These are phyloP conservation scores for Prinia subflava DNA, from an alignment of 2,113 vertebrate species.

Conservation along the genomic window DNA sequence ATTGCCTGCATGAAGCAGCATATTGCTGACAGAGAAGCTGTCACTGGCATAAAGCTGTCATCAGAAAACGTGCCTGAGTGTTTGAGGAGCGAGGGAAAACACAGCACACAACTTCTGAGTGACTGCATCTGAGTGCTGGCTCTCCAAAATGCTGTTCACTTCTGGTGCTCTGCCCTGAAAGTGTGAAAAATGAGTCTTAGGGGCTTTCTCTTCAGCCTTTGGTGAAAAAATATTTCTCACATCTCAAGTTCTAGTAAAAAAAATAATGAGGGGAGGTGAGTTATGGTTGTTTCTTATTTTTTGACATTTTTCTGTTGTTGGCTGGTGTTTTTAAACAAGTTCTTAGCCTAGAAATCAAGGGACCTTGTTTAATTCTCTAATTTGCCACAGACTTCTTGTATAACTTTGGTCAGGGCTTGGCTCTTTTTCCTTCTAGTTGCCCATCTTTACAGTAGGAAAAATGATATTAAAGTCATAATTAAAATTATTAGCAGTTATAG, in stretches of 20 bases:
- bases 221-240: not conserved
- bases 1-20: not conserved
- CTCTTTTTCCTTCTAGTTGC: not conserved
- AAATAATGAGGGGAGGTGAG: rapidly evolving
- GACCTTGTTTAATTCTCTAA: not conserved
- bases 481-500: not conserved
- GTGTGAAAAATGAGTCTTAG: not conserved
- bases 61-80: not conserved
- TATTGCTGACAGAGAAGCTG: not conserved
- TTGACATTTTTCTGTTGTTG: not conserved
- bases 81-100: not conserved
- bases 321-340: not conserved
- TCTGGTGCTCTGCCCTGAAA: not conserved
- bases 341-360: not conserved
- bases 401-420: not conserved
- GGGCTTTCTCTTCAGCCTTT: not conserved
- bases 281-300: not conserved
- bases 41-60: not conserved
- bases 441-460: not conserved
- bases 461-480: rapidly evolving
- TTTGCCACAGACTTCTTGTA: not conserved
- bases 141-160: not conserved
- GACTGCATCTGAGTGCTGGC: not conserved
- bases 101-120: not conserved
- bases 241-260: not conserved